Percentiles rank a stretch among this genome's conserved stretches.
phyloP scores from a whole-genome alignment of 2,797 vertebrate genomes.

The Manis crassicaudata region DNA sequence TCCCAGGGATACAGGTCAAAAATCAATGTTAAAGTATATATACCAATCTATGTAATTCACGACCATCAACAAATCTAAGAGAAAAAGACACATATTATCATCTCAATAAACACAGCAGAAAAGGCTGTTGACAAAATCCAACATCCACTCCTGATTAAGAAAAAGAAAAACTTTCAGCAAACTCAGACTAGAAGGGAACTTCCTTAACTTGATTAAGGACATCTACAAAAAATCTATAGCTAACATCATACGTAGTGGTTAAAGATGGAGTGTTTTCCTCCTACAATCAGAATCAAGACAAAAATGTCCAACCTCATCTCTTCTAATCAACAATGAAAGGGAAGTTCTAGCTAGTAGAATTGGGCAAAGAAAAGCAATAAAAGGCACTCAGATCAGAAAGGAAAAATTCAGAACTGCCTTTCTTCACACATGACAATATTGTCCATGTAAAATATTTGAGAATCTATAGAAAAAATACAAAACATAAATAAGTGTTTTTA shows the following conservation, averaged over 20 bases:
- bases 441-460: neutral
- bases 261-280: neutral
- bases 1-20: neutral
- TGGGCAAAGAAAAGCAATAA: neutral
- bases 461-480: neutral
- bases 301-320: neutral
- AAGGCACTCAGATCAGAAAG: neutral
- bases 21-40: neutral
- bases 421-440: neutral
- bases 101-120: neutral
- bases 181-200: neutral
- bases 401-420: neutral
- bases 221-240: neutral
- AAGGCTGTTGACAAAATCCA: constrained; percentile 10
- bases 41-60: neutral
- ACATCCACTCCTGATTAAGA: neutral
- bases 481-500: neutral
- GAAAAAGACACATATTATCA: neutral
- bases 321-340: neutral
- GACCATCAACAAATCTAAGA: neutral
- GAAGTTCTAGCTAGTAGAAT: neutral
- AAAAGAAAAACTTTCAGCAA: neutral
- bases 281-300: neutral
- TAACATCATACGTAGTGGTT: neutral
- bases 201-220: neutral